Evolutionary conservation across 2,888 invertebrate genomes (phyloP).

Genomic region (Tetropium fuscum): DNA sequence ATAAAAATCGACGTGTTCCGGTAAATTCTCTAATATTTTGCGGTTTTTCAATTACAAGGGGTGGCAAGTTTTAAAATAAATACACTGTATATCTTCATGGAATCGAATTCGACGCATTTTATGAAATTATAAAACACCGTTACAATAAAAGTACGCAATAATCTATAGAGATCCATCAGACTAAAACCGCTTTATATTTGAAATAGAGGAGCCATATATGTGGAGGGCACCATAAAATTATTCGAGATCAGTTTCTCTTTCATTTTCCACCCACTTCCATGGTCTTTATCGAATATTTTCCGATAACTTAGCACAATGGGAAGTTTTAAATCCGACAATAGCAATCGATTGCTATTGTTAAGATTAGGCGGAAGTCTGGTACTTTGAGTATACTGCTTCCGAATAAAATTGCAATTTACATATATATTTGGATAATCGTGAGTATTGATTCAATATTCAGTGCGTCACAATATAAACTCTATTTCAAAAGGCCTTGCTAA

Average conservation of each 20-base stretch:
- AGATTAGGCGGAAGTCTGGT: slow-evolving; percentile 17
- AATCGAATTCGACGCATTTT: too few species aligned
- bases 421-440: slow-evolving; percentile 24
- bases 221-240: not conserved
- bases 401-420: slow-evolving; percentile 25
- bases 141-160: too few species aligned
- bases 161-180: too few species aligned
- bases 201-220: not conserved
- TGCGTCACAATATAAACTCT: slow-evolving; percentile 1
- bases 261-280: slow-evolving; percentile 18
- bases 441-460: slow-evolving; percentile 14
- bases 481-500: not conserved
- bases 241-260: slow-evolving; percentile 5
- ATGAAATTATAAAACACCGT: too few species aligned
- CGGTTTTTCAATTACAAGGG: too few species aligned
- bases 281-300: slow-evolving; percentile 22
- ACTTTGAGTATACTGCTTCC: slow-evolving; percentile 9
- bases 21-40: too few species aligned
- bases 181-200: slow-evolving; percentile 4
- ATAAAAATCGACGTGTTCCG: too few species aligned
- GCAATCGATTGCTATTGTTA: slow-evolving; percentile 22
- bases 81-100: too few species aligned
- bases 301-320: slow-evolving; percentile 24
- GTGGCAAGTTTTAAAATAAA: too few species aligned
- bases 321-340: slow-evolving; percentile 25